Evolutionary conservation across 1,140 invertebrate genomes (phyloP), one percentile per base, ranked within the genome.

Genomic region (Danaus melanippus): DNA sequence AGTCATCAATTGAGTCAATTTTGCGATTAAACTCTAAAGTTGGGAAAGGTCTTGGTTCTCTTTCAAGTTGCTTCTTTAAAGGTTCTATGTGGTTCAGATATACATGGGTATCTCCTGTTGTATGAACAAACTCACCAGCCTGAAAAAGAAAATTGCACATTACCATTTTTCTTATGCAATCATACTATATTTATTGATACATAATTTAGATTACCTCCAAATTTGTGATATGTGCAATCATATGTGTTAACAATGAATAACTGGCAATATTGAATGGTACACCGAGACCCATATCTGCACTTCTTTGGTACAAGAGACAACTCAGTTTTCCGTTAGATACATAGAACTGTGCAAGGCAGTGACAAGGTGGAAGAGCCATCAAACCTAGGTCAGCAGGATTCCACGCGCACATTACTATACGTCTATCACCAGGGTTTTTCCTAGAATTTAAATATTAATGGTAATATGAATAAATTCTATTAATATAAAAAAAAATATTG

Each of bases 261-360:
- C 96, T 98, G 11, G 98, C 98, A 71, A 99, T 98, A 80, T 99
- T 99, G 77, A 99, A 99, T 12, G 98, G 98, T 2, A 99, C 97
- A 12, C 98, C 98, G 2, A 99, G 87, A 8, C 97, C 97, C 93
- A 99, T 96, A 86, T 99, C 98, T 11, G 96, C 98, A 60, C 97
- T 98, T 71, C 98, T 89, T 87, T 99, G 98, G 82, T 99, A 99
- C 58, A 99, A 81, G 69, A 97, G 93, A 79, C 97, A 99, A 4
- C 95, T 98, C 0, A 96, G 76, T 69, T 93, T 88, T 10, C 92
- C 93, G 84, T 96, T 89, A 0, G 91, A 89, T 0, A 99, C 98
- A 89, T 95, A 97, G 87, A 99, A 99, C 81, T 99, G 98, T 0
- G 92, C 93, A 6, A 99, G 84, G 74, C 94, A 95, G 85, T 99